Evolutionary conservation across 2,888 invertebrate genomes (phyloP).

Genomic region (Lymantria monacha): DNA sequence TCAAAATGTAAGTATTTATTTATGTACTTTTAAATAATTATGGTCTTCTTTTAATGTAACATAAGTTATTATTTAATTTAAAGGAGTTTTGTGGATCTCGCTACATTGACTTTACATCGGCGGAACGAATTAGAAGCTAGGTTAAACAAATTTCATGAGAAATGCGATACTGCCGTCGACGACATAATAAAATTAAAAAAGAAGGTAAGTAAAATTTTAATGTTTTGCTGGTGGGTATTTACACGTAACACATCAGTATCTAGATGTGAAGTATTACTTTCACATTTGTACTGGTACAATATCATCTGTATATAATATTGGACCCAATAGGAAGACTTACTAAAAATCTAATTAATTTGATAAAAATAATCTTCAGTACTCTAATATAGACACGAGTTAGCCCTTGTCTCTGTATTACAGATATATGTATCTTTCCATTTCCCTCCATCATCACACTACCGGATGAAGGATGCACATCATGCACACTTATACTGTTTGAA

Average conservation of each 20-base stretch:
- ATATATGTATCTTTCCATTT: no score
- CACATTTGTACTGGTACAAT: neutral
- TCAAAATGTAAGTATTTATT: constrained; percentile 38
- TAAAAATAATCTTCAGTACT: no score
- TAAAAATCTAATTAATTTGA: no score
- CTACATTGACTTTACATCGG: constrained; percentile 63
- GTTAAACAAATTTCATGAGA: constrained; percentile 53
- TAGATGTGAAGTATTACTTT: neutral
- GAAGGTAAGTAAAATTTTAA: constrained; percentile 50
- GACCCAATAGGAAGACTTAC: no score
- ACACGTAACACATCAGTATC: neutral
- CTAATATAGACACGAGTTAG: no score
- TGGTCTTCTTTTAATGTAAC: neutral
- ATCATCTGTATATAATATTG: no score
- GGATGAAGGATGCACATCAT: no score
- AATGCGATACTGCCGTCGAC: constrained; percentile 62
- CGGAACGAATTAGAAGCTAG: constrained; percentile 67
- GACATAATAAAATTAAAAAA: constrained; percentile 60
- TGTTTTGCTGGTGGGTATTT: neutral
- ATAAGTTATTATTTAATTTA: constrained; percentile 17
- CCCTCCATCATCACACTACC: no score
- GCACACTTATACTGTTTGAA: no score
- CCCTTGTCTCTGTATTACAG: no score
- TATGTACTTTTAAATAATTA: neutral
- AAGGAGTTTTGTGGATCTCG: constrained; percentile 74